These are phyloP conservation scores for Ptychoptera contaminata DNA, from an alignment of 2,888 invertebrate genomes.

Conservation along the genomic window DNA sequence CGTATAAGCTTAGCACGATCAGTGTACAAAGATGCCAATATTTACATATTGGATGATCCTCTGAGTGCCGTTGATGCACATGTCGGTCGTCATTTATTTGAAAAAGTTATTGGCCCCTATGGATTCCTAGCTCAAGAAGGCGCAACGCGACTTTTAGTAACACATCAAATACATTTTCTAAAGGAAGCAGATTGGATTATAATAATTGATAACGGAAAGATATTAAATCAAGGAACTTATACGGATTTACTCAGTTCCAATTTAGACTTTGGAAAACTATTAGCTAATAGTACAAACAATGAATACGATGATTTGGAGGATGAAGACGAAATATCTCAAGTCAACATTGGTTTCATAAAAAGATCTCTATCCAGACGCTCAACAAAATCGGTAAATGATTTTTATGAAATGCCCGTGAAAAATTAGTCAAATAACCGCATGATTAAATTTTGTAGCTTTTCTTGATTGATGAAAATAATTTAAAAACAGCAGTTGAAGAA, in stretches of 20 bases:
- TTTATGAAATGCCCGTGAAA: no score
- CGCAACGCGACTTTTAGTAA: slow-evolving; percentile 50
- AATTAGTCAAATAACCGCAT: no score
- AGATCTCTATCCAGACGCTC: slow-evolving; percentile 25
- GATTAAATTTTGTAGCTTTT: no score
- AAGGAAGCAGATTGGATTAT: slow-evolving; percentile 44
- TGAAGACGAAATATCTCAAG: slow-evolving; percentile 3
- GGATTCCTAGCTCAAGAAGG: slow-evolving; percentile 37
- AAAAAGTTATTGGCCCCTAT: slow-evolving; percentile 46
- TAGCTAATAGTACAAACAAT: slow-evolving; percentile 28
- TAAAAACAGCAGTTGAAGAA: slow-evolving; percentile 19
- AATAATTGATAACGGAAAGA: slow-evolving; percentile 39
- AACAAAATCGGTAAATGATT: background rate
- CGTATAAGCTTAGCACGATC: slow-evolving; percentile 64
- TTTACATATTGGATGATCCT: slow-evolving; percentile 68
- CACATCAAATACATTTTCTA: slow-evolving; percentile 64
- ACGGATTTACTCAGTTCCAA: slow-evolving; percentile 33
- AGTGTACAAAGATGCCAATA: slow-evolving; percentile 54
- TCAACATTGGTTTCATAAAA: slow-evolving; percentile 21
- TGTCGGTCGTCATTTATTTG: slow-evolving; percentile 57
- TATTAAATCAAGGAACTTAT: slow-evolving; percentile 33
- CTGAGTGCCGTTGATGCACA: slow-evolving; percentile 63
- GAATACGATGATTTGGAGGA: slow-evolving; percentile 10
- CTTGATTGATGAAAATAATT: no score
- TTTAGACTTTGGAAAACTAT: slow-evolving; percentile 35